Evolutionary conservation across 2,797 vertebrate species (phyloP), one percentile per base, ranked within the genome.

Genomic region (Melanotaenia nigrans): DNA sequence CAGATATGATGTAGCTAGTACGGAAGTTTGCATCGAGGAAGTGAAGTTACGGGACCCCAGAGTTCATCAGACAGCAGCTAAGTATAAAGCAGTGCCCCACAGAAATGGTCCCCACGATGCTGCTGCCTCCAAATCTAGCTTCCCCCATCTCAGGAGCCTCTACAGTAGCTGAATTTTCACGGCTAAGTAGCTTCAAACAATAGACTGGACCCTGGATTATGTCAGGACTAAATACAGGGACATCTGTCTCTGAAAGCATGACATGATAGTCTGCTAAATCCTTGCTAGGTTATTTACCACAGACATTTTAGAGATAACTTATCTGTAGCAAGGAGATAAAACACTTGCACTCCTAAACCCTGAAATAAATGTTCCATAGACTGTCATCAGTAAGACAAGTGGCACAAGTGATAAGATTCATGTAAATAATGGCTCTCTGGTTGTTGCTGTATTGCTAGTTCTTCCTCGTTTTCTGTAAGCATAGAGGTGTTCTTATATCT

Each of bases 141-240:
- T 67, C 57, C 54, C 55, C 4, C 64, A 58, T 40, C 60, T 51
- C 55, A 55, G 61, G 40, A 61, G 62, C n/a, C 1, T 62, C 3
- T 14, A 60, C 38, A 75, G 47, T 61, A 63, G 32, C 73, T 65
- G 62, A 35, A 0, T 62, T 87, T 85, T 87, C 73, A 87, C 38
- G 72, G 66, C 33, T 71, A 60, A 24, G 24, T 82, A 53, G 63
- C 22, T 72, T 67, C 51, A 83, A 68, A 87, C 85, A 91, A 87
- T 85, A 71, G 71, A 18, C 13, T 54, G 66, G 58, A 73, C 28
- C 25, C 9, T 78, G 82, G 81, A 90, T 90, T 90, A 90, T 85
- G 65, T 53, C 54, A 47, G 59, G 57, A 22, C 55, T 82, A 78
- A 87, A 78, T 68, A 72, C 68, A 65, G 54, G 68, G 84, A 86